Base-by-base conservation (phyloP, 2,888 invertebrate species). In the Lomographa bimaculata region DNA sequence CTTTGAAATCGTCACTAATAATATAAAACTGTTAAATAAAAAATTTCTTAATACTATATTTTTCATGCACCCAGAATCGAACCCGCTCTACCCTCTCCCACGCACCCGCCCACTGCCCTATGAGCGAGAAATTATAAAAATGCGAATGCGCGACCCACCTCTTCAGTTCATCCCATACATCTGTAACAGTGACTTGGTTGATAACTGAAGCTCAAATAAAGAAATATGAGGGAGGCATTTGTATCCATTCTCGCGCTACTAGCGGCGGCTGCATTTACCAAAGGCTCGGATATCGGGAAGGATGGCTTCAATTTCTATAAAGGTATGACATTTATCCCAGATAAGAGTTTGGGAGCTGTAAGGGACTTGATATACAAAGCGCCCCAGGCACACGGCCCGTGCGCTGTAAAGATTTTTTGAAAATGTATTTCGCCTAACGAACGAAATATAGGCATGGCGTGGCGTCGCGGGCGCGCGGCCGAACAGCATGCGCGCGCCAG, bases 281-380 rank as follows among this genome's bases (percentile, higher is more conserved):
- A 68, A 55, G 63, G 73, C 43, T 65, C 78, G 4, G 82, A 81
- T 26, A 52, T 74, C 24, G 78, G 77, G 20, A 83, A 77, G 50
- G 84, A 85, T 44, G 86, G 83, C 44, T 84, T 85, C 63, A 87
- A 86, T 67, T 82, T 76, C 54, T 86, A 86, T 55, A 87, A 87
- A 84, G 87, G 87, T 86, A 64, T 2, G 11, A 14, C n/a, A n/a
- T n/a, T n/a, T n/a, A n/a, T n/a, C n/a, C n/a, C n/a, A n/a, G n/a
- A n/a, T n/a, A n/a, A n/a, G n/a, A n/a, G n/a, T n/a, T n/a, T n/a
- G n/a, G n/a, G n/a, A n/a, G n/a, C n/a, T n/a, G n/a, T n/a, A n/a
- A n/a, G n/a, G n/a, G n/a, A n/a, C n/a, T n/a, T n/a, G n/a, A n/a
- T n/a, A n/a, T n/a, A n/a, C n/a, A n/a, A n/a, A n/a, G n/a, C n/a